These are phyloP conservation scores for Fistularia commersonii DNA, from an alignment of 2,797 vertebrate species.

Conservation along the genomic window DNA sequence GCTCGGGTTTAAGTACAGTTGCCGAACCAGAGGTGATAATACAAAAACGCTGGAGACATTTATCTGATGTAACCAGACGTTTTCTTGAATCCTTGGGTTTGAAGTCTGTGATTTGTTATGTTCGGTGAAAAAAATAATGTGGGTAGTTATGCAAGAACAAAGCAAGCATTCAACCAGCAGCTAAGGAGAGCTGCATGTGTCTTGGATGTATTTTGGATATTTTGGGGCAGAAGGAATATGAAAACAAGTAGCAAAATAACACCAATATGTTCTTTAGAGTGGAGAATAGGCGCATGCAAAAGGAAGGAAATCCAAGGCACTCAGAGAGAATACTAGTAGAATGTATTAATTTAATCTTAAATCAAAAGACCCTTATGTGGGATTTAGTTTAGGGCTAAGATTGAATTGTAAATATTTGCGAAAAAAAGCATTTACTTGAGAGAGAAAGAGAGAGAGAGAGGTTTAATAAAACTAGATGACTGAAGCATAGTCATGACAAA, in stretches of 20 bases:
- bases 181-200: not conserved
- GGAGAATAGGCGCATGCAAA: slow-evolving; percentile 14
- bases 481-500: too few relatives aligned
- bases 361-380: not conserved
- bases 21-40: slow-evolving; percentile 8
- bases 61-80: slow-evolving; percentile 1
- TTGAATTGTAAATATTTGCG: not conserved
- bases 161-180: slow-evolving; percentile 2
- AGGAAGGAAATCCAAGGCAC: slow-evolving; percentile 30
- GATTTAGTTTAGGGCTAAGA: not conserved
- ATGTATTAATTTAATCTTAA: not conserved
- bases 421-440: not conserved
- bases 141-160: slow-evolving; percentile 12
- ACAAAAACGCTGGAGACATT: slow-evolving; percentile 5
- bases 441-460: too few relatives aligned
- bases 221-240: not conserved
- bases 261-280: slow-evolving; percentile 2
- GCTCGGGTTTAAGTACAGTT: too few relatives aligned
- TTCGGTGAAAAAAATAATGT: slow-evolving; percentile 16
- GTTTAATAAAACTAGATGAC: too few relatives aligned
- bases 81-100: slow-evolving; percentile 9
- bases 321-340: slow-evolving; percentile 9
- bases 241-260: slow-evolving; percentile 6
- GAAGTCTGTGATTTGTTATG: not conserved
- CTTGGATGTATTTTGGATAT: slow-evolving; percentile 4